These are phyloP conservation scores for Heliocidaris tuberculata DNA, from an alignment of 35 echinoderm and acorn worm genomes.

Conservation along the genomic window DNA sequence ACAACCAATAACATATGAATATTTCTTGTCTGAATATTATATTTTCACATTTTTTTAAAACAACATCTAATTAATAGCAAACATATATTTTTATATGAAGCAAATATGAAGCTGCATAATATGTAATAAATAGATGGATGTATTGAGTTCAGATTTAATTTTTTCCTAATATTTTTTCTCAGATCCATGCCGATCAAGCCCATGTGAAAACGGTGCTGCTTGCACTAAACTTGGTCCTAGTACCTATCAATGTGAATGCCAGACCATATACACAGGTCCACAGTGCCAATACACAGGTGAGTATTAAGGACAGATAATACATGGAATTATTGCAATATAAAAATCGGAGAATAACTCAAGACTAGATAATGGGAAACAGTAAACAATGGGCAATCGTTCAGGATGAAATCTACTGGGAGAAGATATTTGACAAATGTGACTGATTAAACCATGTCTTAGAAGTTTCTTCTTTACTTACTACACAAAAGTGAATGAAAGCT, in stretches of 20 bases:
- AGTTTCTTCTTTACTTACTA: too few species aligned
- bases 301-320: background rate
- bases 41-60: too few species aligned
- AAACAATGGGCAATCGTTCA: background rate
- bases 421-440: too few species aligned
- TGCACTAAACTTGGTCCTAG: background rate
- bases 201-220: background rate
- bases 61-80: too few species aligned
- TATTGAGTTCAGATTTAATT: background rate
- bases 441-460: too few species aligned
- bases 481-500: too few species aligned
- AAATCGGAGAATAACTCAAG: background rate
- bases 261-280: background rate
- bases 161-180: background rate
- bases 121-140: too few species aligned
- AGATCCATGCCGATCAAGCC: background rate
- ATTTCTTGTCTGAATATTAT: too few species aligned
- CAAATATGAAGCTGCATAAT: background rate
- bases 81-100: background rate
- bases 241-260: background rate
- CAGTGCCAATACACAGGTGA: conserved; percentile 32
- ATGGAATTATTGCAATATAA: background rate
- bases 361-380: background rate
- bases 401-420: too few species aligned
- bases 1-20: too few species aligned